Base-by-base conservation (phyloP, 2,888 invertebrate genomes). In the Drosophila robusta region DNA sequence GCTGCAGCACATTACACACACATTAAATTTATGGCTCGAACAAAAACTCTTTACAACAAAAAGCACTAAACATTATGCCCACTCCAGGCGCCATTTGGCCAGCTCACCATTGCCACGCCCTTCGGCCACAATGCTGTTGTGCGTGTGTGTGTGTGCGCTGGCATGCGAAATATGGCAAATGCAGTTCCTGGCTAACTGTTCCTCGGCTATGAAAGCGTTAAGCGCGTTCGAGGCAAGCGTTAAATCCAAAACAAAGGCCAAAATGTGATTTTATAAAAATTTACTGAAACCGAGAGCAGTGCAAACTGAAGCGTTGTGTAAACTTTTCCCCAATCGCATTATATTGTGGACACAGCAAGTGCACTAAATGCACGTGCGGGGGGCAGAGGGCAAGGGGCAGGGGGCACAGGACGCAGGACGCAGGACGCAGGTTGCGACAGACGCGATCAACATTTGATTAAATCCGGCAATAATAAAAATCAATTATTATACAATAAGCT, bases 11-110 rank as follows among this genome's bases (percentile, higher is more conserved):
- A 80, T 80, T 73, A 78, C 76, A 78, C 80, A 79, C 74, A 76
- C 72, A 75, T 82, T 80, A 85, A 78, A 82, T 82, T 82, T 82
- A 82, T 82, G 83, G 76, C 78, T 69, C 54, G 61, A 78, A 58
- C 72, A 62, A 66, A 64, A 82, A 78, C 75, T 85, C 75, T 82
- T 85, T 80, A 85, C 83, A 82, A 80, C 83, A 78, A 82, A 82
- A 83, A 75, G 83, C 86, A 83, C 83, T 85, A 82, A 82, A 75
- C 86, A 82, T 82, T 85, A 80, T 72, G 78, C 75, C 68, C 82
- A 75, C 67, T 72, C 67, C 65, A 67, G 46, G 66, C 54, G 34
- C 26, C 38, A 45, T 56, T 60, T 56, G 49, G 26, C 45, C 42
- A n/a, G 29, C 18, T 7, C 38, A 24, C 6, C 36, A 61, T 36